Percentiles rank a stretch among this genome's conserved stretches.
Evolutionary conservation across 2,888 invertebrate genomes (phyloP).

Genomic region (Nephrotoma guestfalica): DNA sequence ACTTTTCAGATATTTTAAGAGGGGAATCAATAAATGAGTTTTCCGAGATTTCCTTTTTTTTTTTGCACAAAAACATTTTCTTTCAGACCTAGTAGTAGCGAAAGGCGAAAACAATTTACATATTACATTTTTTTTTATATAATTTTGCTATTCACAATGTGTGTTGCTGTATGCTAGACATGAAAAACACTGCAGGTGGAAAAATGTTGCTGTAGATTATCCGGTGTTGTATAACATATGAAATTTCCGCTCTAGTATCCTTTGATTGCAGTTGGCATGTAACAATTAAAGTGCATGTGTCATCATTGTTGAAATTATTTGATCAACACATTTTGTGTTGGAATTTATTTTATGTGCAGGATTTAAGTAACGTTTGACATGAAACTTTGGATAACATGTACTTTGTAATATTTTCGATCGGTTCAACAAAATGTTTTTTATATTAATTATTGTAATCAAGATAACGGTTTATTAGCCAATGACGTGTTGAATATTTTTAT

Average conservation of each 20-base stretch:
- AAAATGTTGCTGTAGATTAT: not conserved
- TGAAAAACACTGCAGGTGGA: not conserved
- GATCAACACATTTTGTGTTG: not conserved
- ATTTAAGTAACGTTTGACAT: no score
- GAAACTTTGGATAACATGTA: no score
- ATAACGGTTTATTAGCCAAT: no score
- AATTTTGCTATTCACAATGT: not conserved
- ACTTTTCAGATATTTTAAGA: not conserved
- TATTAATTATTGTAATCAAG: no score
- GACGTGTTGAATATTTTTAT: no score
- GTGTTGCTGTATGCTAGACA: not conserved
- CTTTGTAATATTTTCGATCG: no score
- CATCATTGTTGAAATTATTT: not conserved
- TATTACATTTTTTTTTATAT: not conserved
- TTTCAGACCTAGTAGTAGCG: not conserved
- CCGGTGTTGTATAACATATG: not conserved
- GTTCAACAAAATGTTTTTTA: no score
- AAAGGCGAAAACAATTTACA: not conserved
- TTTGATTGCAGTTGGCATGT: not conserved
- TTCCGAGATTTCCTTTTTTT: not conserved
- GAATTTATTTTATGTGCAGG: not conserved
- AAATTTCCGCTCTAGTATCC: not conserved
- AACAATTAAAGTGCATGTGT: not conserved
- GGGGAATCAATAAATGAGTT: not conserved
- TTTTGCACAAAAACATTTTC: not conserved